These are phyloP conservation scores for Arctopsyche grandis DNA, from an alignment of 1,140 invertebrate genomes.

Conservation along the genomic window DNA sequence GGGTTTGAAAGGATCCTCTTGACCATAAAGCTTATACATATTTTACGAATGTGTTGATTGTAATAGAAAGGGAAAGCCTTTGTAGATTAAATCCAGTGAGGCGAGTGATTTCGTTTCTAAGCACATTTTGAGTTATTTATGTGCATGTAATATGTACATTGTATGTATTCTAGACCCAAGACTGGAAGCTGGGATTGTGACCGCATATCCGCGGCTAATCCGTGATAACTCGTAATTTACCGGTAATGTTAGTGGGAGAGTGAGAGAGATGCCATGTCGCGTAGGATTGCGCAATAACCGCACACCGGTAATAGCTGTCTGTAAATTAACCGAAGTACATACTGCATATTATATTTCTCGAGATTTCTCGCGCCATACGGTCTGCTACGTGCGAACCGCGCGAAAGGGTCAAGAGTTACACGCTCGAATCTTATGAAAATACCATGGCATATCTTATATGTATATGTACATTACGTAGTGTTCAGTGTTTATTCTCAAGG, in stretches of 20 bases:
- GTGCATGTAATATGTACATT: not conserved
- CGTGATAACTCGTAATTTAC: slow-evolving; percentile 1
- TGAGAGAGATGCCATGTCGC: not conserved
- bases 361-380: not conserved
- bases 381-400: not conserved
- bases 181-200: no score
- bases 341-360: not conserved
- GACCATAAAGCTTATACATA: no score
- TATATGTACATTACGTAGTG: no score
- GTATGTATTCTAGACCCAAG: not conserved
- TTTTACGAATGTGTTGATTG: no score
- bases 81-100: no score
- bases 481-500: no score
- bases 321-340: not conserved
- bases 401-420: not conserved
- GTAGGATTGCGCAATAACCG: not conserved
- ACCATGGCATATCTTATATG: no score
- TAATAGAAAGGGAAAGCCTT: no score
- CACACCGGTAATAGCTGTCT: not conserved
- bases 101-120: not conserved
- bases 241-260: not conserved
- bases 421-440: no score
- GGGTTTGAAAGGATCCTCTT: no score
- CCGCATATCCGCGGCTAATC: not conserved
- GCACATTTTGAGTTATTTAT: not conserved